A percentile compares a stretch with the other conserved stretches of the same genome.
These are phyloP conservation scores for Pseudobourletiella spinata DNA, from an alignment of 1,140 invertebrate genomes.

Conservation along the genomic window DNA sequence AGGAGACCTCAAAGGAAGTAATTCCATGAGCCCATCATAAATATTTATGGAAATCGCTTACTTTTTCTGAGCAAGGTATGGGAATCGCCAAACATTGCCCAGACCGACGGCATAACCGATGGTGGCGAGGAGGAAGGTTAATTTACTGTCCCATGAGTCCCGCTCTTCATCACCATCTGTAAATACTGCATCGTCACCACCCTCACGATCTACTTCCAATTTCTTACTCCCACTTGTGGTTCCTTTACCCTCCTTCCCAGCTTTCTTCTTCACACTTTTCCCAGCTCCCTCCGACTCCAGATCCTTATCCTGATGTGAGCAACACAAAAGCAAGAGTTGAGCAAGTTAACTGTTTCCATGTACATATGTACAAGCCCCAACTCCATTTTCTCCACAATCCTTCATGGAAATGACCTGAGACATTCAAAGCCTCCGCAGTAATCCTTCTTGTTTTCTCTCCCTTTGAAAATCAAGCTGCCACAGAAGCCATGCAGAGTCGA, in stretches of 20 bases:
- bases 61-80: slow-evolving; percentile 83
- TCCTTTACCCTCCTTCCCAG: slow-evolving; percentile 1
- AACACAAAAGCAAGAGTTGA: too few species aligned
- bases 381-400: too few species aligned
- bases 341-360: not conserved
- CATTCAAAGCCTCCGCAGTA: too few species aligned
- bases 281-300: not conserved
- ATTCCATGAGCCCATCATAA: too few species aligned
- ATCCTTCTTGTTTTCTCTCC: too few species aligned
- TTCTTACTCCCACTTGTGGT: not conserved
- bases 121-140: slow-evolving; percentile 81
- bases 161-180: slow-evolving; percentile 60
- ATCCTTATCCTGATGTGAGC: slow-evolving; percentile 4
- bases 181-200: slow-evolving; percentile 30
- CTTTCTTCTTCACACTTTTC: slow-evolving; percentile 13
- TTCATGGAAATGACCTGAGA: too few species aligned
- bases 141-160: slow-evolving; percentile 86
- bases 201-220: not conserved
- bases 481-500: too few species aligned
- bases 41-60: too few species aligned
- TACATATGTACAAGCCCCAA: too few species aligned
- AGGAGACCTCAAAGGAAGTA: too few species aligned
- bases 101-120: slow-evolving; percentile 88
- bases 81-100: slow-evolving; percentile 90
- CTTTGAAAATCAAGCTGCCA: too few species aligned